Base-by-base conservation (phyloP, 2,113 vertebrate genomes). In the Indri indri region DNA sequence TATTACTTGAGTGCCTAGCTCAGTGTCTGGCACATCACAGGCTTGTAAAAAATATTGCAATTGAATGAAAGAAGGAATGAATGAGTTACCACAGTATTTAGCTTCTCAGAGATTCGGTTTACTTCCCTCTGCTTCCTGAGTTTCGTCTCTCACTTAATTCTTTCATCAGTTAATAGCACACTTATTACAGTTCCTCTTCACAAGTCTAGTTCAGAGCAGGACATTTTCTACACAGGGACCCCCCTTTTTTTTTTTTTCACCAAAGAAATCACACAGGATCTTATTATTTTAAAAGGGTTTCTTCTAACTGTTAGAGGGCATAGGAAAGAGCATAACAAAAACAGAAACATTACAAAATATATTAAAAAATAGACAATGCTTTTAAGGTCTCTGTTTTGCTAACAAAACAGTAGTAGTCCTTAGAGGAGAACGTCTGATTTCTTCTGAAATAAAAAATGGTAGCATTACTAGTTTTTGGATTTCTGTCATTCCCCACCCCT, bases 401-500 rank as follows among this genome's bases (percentile, higher is more conserved):
- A 76, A 45, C 1, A 3, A 20, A 81, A 42, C 1, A 4, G 20
- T 22, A 25, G 30, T 14, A 14, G 13, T 6, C n/a, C 2, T 52
- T 27, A 8, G 59, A 42, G 6, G 2, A 30, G 0, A 81, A 4
- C 3, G 30, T 20, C 22, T 52, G 18, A 8, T 52, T 42, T 40
- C 59, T 52, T n/a, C 40, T 87, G 34, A 54, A 93, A 61, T 68
- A 86, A 74, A 18, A 34, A 34, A 66, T 37, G 5, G 42, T 23
- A 52, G 10, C 3, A 11, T 66, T 20, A 47, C 30, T 82, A 18
- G 32, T 1, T 71, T 90, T 45, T 66, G 16, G 42, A 65, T 30
- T 27, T 83, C 25, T 50, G n/a, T 16, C 30, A 54, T 59, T 47
- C 0, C 11, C 0, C 6, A 42, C 13, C 2, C 18, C n/a, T 12